These are phyloP conservation scores for Protonibea diacanthus DNA, from an alignment of 2,797 vertebrate genomes.

Conservation along the genomic window DNA sequence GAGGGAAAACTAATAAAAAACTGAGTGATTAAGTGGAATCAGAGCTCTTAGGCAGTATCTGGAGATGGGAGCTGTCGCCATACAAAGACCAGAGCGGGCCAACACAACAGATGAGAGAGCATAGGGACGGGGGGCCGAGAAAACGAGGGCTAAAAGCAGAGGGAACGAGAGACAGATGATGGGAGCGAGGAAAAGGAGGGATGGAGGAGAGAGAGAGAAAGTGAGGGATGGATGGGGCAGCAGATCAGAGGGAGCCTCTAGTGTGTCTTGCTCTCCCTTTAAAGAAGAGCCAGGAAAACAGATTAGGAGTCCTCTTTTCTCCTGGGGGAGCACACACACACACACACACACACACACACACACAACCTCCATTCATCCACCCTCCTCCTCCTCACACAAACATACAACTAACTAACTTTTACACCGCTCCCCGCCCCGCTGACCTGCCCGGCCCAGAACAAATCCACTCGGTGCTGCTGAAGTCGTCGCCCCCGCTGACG, in stretches of 20 bases:
- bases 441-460: constrained; percentile 80
- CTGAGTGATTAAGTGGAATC: constrained; percentile 85
- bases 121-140: constrained; percentile 81
- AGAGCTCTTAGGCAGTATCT: constrained; percentile 85
- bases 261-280: constrained; percentile 86
- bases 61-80: constrained; percentile 81
- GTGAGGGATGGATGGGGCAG: constrained; percentile 84
- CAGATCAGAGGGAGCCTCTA: constrained; percentile 85
- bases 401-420: constrained; percentile 76
- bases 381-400: constrained; percentile 61
- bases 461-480: constrained; percentile 62
- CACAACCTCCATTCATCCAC: constrained; percentile 59
- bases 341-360: constrained; percentile 48
- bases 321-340: constrained; percentile 76
- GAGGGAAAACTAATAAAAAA: constrained; percentile 86
- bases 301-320: constrained; percentile 87
- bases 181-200: constrained; percentile 71
- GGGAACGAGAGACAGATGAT: constrained; percentile 80
- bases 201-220: constrained; percentile 76
- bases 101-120: constrained; percentile 86
- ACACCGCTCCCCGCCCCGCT: constrained; percentile 43
- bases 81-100: constrained; percentile 83
- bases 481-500: constrained; percentile 22
- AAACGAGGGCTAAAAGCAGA: constrained; percentile 80
- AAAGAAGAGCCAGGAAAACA: constrained; percentile 87